Base-by-base conservation (phyloP, 2,113 vertebrate genomes). In the Neolamprologus tretocephalus region DNA sequence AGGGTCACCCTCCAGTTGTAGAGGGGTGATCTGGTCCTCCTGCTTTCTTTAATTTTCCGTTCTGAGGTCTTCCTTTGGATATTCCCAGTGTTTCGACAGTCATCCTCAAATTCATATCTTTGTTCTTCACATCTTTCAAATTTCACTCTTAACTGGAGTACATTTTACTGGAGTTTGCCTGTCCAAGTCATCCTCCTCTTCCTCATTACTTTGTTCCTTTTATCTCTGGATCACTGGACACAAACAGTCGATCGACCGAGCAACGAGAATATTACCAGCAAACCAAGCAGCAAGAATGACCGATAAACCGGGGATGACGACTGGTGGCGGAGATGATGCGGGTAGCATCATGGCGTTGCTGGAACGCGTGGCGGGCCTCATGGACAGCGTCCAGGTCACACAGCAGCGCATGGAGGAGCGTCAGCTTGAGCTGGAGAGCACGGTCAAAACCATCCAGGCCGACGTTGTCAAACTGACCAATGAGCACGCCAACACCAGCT, bases 381-480 rank as follows among this genome's bases (percentile, higher is more conserved):
- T 99, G 86, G 98, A 99, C 92, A 96, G 95, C 0, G 98, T 99
- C 33, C 98, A 98, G 94, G 96, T 96, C 1, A 98, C 98, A 80
- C 99, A 99, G 96, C 97, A 97, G 33, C 97, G 98, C 83, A 99
- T 99, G 93, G 98, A 99, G 82, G 97, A 99, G 91, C 96, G 97
- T 58, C 99, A 99, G 83, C 91, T 97, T 94, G 97, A 97, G 81
- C 97, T 99, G 97, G 98, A 98, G 91, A 97, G 94, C 13, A 95
- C 97, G 5, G 96, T 99, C 42, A 99, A 98, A 92, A 98, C 95
- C 42, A 98, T 99, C 89, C 98, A 99, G 96, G 96, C 97, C 0
- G 98, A 99, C 33, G 93, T 99, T 1, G 82, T 98, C 82, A 99
- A 99, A 95, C 96, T 99, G 53, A 97, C 97, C 28, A 97, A 96